Percentiles rank a stretch among this genome's conserved stretches.
These are phyloP conservation scores for Yponomeuta malinellus DNA, from an alignment of 2,888 invertebrate genomes.

Conservation along the genomic window DNA sequence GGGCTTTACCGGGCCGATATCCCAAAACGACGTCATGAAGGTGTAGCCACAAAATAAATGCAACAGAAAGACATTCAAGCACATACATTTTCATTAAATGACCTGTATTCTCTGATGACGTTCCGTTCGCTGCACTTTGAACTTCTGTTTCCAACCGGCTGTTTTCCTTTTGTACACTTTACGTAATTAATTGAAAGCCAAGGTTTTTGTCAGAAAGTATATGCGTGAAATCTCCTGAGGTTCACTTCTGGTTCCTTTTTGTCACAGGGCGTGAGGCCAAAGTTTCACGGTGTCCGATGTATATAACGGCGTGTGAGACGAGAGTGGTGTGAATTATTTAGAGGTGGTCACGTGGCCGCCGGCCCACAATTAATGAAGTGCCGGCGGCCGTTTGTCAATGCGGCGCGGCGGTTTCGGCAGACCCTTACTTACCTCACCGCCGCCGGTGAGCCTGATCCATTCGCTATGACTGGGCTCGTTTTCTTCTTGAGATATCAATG, in stretches of 20 bases:
- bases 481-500: neutral
- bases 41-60: neutral
- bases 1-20: neutral
- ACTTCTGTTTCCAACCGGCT: too few species aligned
- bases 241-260: too few species aligned
- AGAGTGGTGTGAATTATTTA: constrained; percentile 67
- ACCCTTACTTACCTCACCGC: constrained; percentile 37
- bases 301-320: constrained; percentile 47
- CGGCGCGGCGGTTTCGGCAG: constrained; percentile 45
- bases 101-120: too few species aligned
- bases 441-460: neutral
- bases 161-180: too few species aligned
- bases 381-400: constrained; percentile 67
- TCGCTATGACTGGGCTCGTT: too few species aligned
- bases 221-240: too few species aligned
- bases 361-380: constrained; percentile 70
- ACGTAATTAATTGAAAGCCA: too few species aligned
- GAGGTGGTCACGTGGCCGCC: constrained; percentile 58
- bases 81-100: too few species aligned
- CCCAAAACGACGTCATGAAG: constrained; percentile 9
- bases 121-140: too few species aligned
- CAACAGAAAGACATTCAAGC: too few species aligned
- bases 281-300: constrained; percentile 45
- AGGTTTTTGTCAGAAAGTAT: too few species aligned
- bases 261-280: constrained; percentile 25